Conservation (phyloP, 2,888 invertebrate species). For the Vesta saturnalis region DNA sequence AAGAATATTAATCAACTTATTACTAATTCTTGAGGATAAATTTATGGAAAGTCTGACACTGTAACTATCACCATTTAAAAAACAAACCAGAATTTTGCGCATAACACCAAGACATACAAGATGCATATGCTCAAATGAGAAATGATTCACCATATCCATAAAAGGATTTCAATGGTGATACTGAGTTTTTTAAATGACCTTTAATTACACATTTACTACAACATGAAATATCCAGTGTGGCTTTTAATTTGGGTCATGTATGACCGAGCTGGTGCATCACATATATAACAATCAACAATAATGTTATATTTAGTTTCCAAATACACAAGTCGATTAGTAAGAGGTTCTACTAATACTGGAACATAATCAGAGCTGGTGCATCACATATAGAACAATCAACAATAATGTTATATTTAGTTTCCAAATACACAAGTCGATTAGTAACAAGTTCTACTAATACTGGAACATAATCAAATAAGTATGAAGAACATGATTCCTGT, state of each 20-base stretch:
- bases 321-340: background rate
- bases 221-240: background rate
- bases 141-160: background rate
- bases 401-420: background rate
- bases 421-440: background rate
- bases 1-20: background rate
- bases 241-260: background rate
- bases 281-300: background rate
- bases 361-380: conserved; percentile 5
- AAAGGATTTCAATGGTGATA: background rate
- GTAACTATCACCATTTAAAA: background rate
- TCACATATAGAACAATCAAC: background rate
- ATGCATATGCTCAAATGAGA: conserved; percentile 7
- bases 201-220: background rate
- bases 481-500: background rate
- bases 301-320: background rate
- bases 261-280: conserved; percentile 2
- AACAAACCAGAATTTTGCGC: conserved; percentile 4
- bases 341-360: background rate
- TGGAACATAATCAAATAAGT: background rate
- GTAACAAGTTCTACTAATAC: background rate
- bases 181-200: background rate
- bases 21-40: background rate
- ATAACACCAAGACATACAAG: conserved; percentile 9
- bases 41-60: background rate